Conservation (phyloP, 37 sponge, comb jelly and placozoan genomes). For the Cladorhizidae sp. region DNA sequence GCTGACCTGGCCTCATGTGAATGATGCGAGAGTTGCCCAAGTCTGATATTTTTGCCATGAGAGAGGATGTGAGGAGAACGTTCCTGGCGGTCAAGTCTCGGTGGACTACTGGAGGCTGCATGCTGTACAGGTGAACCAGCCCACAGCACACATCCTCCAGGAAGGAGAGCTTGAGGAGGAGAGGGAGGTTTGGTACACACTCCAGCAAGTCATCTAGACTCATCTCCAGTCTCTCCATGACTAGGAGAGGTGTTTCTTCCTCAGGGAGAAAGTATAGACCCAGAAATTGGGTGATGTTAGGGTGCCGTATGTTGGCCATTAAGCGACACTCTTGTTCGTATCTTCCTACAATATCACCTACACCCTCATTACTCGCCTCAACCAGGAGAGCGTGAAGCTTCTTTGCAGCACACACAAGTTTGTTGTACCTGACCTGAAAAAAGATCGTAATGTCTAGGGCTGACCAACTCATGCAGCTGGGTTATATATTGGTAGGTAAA, state of each 20-base stretch:
- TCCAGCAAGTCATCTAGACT: conserved; percentile 32
- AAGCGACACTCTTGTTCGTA: conserved; percentile 22
- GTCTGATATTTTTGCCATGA: conserved; percentile 42
- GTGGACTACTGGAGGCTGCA: conserved; percentile 36
- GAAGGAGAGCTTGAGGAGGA: conserved; percentile 16
- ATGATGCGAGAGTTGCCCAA: conserved; percentile 26
- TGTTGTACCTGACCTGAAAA: neutral
- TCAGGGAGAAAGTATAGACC: conserved; percentile 10
- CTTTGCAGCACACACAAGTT: conserved; percentile 16
- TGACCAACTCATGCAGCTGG: neutral
- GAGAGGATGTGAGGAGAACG: conserved; percentile 24
- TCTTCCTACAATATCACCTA: neutral
- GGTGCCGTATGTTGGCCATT: conserved; percentile 35
- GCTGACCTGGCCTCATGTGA: conserved; percentile 3
- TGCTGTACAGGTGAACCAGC: conserved; percentile 40
- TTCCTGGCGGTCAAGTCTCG: conserved; percentile 49
- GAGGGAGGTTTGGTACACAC: neutral
- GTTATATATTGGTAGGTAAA: neutral
- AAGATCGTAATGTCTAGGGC: neutral
- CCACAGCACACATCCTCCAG: conserved; percentile 23
- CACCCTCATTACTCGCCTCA: neutral
- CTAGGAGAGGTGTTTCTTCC: conserved; percentile 9
- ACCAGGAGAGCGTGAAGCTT: neutral
- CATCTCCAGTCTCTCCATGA: conserved; percentile 20
- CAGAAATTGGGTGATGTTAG: conserved; percentile 43